Evolutionary conservation across 2,888 invertebrate species (phyloP).

Genomic region (Leucoma salicis): DNA sequence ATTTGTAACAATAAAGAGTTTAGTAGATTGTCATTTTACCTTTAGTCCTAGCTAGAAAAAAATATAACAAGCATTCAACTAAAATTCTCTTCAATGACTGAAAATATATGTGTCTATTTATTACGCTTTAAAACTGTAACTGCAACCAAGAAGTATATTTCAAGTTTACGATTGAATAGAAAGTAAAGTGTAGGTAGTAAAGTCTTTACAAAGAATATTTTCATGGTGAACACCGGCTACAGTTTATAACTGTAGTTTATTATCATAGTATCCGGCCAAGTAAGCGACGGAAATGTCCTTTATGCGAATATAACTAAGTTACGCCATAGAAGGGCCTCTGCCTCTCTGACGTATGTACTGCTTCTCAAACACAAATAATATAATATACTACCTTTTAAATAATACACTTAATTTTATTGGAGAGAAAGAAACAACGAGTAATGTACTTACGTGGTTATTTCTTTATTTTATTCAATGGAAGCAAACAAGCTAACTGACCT

Average conservation of each 20-base stretch:
- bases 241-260: constrained; percentile 4
- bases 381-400: too few species aligned
- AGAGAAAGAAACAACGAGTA: too few species aligned
- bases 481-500: too few species aligned
- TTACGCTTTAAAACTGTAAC: background rate
- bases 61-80: background rate
- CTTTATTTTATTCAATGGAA: too few species aligned
- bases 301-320: background rate
- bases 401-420: too few species aligned
- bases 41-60: background rate
- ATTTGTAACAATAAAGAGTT: too few species aligned
- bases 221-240: constrained; percentile 1
- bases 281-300: background rate
- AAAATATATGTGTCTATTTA: background rate
- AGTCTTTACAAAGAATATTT: constrained; percentile 1
- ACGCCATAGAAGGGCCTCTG: background rate
- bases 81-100: background rate
- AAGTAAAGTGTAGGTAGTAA: background rate
- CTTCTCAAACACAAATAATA: background rate
- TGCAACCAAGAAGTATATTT: background rate
- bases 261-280: background rate
- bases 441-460: too few species aligned
- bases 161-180: constrained; percentile 1
- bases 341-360: background rate
- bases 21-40: too few species aligned